Conservation (phyloP, 2,888 invertebrate genomes). For the Synergus itoensis region DNA sequence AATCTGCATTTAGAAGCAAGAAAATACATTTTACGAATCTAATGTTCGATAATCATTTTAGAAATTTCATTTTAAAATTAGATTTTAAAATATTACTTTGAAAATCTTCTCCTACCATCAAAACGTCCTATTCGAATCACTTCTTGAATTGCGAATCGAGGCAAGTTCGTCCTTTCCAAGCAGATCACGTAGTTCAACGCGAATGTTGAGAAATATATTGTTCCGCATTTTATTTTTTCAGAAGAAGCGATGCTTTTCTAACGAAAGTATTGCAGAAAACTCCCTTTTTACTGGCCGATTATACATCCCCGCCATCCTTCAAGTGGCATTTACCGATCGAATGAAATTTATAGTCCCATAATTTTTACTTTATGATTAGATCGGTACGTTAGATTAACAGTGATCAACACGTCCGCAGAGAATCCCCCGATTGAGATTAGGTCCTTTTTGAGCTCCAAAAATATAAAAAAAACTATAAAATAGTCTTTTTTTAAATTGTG, state of each 20-base stretch:
- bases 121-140: background rate
- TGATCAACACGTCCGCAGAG: background rate
- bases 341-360: background rate
- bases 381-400: background rate
- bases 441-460: background rate
- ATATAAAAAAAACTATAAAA: background rate
- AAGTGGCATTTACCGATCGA: background rate
- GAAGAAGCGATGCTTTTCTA: background rate
- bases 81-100: background rate
- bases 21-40: background rate
- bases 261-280: background rate
- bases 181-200: conserved; percentile 1
- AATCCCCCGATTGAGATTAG: background rate
- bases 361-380: background rate
- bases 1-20: background rate
- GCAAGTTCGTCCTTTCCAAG: background rate
- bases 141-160: background rate
- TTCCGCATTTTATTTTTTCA: background rate
- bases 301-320: background rate
- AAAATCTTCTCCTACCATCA: background rate
- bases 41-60: background rate
- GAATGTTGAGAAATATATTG: conserved; percentile 6
- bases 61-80: background rate
- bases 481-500: no score
- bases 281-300: background rate